phyloP scores from a whole-genome alignment of 2,113 vertebrate species.

The Nothoprocta pentlandii region DNA sequence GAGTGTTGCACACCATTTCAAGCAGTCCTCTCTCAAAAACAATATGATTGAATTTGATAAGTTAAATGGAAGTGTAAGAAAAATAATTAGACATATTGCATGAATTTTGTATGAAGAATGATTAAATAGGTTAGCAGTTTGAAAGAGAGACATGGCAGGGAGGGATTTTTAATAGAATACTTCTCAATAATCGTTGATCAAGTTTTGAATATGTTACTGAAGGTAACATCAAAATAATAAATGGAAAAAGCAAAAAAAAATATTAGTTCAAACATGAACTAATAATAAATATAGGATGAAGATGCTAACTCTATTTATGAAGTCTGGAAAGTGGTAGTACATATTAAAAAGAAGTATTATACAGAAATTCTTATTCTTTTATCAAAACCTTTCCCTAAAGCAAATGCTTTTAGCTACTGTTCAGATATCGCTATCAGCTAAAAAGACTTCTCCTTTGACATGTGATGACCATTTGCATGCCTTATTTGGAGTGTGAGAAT shows the following conservation, averaged over 20 bases:
- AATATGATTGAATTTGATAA: not conserved
- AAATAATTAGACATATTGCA: not conserved
- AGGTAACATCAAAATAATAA: not conserved
- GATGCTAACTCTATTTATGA: not conserved
- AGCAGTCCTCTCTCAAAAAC: not conserved
- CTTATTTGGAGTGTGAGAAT: not conserved
- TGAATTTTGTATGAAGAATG: not conserved
- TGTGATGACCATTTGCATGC: not conserved
- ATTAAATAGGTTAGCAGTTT: not conserved
- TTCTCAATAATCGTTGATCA: not conserved
- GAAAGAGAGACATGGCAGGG: not conserved
- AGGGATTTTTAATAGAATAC: not conserved
- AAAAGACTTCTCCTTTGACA: not conserved
- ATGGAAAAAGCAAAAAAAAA: not conserved
- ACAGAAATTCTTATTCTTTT: not conserved
- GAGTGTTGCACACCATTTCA: not conserved
- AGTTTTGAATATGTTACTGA: not conserved
- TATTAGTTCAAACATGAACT: not conserved
- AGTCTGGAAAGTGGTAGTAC: not conserved
- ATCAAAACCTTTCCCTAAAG: not conserved
- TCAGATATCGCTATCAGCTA: not conserved
- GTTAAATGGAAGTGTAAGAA: not conserved
- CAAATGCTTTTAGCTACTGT: not conserved
- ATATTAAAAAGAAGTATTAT: not conserved
- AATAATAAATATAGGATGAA: not conserved